A percentile compares a stretch with the other conserved stretches of the same genome.
These are phyloP conservation scores for Ibycter americanus DNA, from an alignment of 2,797 vertebrate genomes.

Conservation along the genomic window DNA sequence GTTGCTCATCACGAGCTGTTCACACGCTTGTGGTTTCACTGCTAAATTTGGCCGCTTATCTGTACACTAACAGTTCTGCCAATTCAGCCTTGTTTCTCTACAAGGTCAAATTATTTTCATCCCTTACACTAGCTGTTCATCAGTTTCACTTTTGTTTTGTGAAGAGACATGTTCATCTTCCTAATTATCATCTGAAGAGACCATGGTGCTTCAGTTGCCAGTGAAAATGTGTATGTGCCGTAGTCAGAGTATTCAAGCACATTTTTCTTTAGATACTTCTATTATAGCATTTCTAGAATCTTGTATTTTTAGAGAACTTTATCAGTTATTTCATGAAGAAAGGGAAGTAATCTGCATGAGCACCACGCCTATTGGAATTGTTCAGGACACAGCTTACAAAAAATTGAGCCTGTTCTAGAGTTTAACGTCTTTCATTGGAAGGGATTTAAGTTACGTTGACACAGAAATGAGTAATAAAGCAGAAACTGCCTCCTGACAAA, in stretches of 20 bases:
- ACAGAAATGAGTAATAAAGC: background rate
- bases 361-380: background rate
- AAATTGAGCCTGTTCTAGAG: background rate
- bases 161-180: background rate
- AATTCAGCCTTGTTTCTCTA: too few relatives aligned
- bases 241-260: background rate
- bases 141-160: background rate
- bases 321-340: background rate
- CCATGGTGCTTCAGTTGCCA: background rate
- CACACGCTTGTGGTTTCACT: too few relatives aligned
- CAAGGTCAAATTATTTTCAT: too few relatives aligned
- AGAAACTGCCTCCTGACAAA: background rate
- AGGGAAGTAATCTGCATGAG: background rate
- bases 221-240: background rate
- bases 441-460: background rate
- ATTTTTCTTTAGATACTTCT: background rate
- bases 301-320: background rate
- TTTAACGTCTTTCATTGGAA: background rate
- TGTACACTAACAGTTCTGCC: too few relatives aligned
- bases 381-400: background rate
- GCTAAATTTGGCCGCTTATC: too few relatives aligned
- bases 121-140: background rate
- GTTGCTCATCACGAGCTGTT: too few relatives aligned
- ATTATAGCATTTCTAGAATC: background rate
- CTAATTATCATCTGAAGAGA: background rate